phyloP scores from a whole-genome alignment of 30 jellyfish, hydroid and myxozoan species.

The Pseudorhiza aurosa region DNA sequence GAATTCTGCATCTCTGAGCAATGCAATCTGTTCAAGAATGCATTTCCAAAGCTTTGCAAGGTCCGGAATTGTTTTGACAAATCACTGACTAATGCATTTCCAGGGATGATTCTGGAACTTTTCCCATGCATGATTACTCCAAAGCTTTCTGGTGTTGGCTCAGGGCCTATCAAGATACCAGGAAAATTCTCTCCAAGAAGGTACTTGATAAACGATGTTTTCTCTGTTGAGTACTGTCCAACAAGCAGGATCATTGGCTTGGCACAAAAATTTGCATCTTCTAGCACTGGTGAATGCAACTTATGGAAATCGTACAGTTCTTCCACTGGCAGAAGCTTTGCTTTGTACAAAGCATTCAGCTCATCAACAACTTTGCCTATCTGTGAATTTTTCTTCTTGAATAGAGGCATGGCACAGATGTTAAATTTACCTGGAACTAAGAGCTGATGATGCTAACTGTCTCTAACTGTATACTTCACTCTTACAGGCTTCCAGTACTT shows the following conservation, averaged over 20 bases:
- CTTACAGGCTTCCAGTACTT: not conserved
- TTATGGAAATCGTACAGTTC: constrained; percentile 83
- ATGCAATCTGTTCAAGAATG: constrained; percentile 92
- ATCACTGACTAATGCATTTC: constrained; percentile 95
- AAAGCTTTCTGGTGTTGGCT: constrained; percentile 98
- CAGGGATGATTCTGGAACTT: constrained; percentile 89
- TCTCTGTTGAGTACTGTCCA: constrained; percentile 99
- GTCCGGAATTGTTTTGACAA: constrained; percentile 82
- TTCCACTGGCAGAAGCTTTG: constrained; percentile 85
- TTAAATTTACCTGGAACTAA: not conserved
- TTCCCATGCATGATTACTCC: constrained; percentile 91
- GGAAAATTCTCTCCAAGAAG: constrained; percentile 96
- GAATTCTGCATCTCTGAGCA: constrained; percentile 91
- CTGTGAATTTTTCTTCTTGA: constrained; percentile 52
- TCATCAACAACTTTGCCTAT: constrained; percentile 86
- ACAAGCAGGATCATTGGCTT: constrained; percentile 98
- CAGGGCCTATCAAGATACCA: constrained; percentile 99
- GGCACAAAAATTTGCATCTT: constrained; percentile 83
- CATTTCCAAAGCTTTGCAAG: constrained; percentile 93
- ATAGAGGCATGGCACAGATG: constrained; percentile 15
- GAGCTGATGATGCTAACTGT: not conserved
- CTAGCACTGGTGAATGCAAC: constrained; percentile 87
- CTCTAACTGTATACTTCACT: not conserved
- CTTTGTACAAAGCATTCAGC: constrained; percentile 73
- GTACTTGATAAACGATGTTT: constrained; percentile 94